Conservation (phyloP, 2,888 invertebrate species). For the Deilephila elpenor region DNA sequence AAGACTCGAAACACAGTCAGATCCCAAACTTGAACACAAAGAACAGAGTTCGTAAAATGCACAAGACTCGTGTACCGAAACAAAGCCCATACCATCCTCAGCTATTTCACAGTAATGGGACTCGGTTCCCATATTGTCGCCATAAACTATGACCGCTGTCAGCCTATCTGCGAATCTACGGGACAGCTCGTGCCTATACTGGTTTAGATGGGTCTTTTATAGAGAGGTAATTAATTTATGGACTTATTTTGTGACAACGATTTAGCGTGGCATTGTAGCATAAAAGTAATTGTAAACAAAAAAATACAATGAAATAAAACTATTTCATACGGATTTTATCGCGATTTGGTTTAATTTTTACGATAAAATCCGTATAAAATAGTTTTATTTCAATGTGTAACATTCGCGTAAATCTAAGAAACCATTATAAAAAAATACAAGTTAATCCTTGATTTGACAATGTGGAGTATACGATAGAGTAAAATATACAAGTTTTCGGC, state of each 20-base stretch:
- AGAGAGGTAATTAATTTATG: not conserved
- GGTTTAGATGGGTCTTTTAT: not conserved
- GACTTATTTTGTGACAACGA: not conserved
- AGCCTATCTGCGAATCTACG: constrained; percentile 32
- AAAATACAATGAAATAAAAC: too few relatives aligned
- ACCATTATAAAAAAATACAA: too few relatives aligned
- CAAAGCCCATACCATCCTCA: constrained; percentile 18
- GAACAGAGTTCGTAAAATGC: not conserved
- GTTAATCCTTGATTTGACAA: too few relatives aligned
- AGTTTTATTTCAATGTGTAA: too few relatives aligned
- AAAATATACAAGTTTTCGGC: too few relatives aligned
- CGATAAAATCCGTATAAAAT: too few relatives aligned
- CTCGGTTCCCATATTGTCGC: constrained; percentile 38
- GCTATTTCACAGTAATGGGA: constrained; percentile 26
- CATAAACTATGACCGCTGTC: constrained; percentile 54
- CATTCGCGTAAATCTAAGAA: too few relatives aligned
- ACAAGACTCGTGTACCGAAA: constrained; percentile 11
- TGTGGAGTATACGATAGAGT: too few relatives aligned
- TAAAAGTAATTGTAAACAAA: too few relatives aligned
- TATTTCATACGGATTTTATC: too few relatives aligned
- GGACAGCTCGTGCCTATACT: not conserved
- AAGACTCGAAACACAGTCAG: not conserved
- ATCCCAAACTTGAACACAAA: constrained; percentile 1
- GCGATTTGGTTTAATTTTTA: too few relatives aligned
- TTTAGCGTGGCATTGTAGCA: too few relatives aligned